phyloP scores from a whole-genome alignment of 2,888 invertebrate genomes.

The Morinoia aosen region DNA sequence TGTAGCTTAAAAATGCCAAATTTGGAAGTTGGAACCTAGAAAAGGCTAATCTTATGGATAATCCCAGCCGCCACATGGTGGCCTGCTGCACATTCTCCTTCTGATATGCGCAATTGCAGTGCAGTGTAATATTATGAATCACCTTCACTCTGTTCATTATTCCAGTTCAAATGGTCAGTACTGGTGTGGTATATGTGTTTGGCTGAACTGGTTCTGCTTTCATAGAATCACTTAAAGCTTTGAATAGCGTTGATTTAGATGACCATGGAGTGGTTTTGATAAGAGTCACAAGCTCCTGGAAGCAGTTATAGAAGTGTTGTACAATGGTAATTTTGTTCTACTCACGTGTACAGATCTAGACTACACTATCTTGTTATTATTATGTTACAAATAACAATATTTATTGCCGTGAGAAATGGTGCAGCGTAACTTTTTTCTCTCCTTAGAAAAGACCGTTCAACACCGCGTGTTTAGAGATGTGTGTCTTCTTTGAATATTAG shows the following conservation, averaged over 20 bases:
- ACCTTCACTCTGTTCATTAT: too few relatives aligned
- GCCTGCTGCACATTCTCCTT: too few relatives aligned
- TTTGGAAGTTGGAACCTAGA: too few relatives aligned
- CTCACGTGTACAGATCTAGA: constrained; percentile 3
- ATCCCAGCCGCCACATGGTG: too few relatives aligned
- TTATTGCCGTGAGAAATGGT: not conserved
- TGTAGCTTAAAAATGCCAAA: too few relatives aligned
- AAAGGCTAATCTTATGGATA: too few relatives aligned
- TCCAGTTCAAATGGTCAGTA: not conserved
- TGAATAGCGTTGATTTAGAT: not conserved
- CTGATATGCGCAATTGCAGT: too few relatives aligned
- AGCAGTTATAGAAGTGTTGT: not conserved
- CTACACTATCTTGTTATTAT: not conserved
- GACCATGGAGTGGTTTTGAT: not conserved
- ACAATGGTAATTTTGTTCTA: not conserved
- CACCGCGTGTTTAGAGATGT: not conserved
- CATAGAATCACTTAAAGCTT: not conserved
- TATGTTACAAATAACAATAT: not conserved
- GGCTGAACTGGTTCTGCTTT: not conserved
- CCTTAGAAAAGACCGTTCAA: not conserved
- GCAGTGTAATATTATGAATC: too few relatives aligned
- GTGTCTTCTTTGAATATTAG: not conserved
- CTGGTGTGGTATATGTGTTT: not conserved
- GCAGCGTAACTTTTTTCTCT: not conserved
- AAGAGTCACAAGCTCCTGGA: not conserved